These are phyloP conservation scores for Myoxocephalus aenaeus DNA, from an alignment of 2,797 vertebrate genomes.

Conservation along the genomic window DNA sequence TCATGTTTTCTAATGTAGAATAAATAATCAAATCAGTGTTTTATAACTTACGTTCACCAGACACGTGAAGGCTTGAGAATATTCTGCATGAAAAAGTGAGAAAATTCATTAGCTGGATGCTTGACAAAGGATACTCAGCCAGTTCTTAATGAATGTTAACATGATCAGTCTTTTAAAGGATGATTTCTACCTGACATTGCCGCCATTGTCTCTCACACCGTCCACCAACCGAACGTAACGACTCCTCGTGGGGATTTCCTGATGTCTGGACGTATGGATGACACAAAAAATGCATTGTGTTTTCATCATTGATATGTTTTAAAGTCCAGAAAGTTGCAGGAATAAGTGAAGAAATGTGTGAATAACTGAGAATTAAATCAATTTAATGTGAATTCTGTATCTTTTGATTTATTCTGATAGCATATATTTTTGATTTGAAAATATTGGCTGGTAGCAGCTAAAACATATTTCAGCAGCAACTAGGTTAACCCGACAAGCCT, in stretches of 20 bases:
- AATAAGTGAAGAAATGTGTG: background rate
- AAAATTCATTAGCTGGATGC: background rate
- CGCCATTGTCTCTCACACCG: slow-evolving; percentile 84
- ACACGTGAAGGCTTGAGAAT: slow-evolving; percentile 89
- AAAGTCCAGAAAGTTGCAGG: background rate
- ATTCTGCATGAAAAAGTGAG: slow-evolving; percentile 70
- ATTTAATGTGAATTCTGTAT: background rate
- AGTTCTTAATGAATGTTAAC: background rate
- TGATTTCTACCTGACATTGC: slow-evolving; percentile 80
- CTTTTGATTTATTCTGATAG: background rate
- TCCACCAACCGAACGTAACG: slow-evolving; percentile 91
- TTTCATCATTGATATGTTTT: background rate
- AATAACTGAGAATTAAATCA: background rate
- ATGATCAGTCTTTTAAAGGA: background rate
- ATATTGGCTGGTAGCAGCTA: background rate
- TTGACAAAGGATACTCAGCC: background rate
- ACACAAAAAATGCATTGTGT: background rate
- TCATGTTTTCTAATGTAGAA: background rate
- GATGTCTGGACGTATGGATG: slow-evolving; percentile 74
- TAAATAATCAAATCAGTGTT: background rate
- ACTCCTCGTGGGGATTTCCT: slow-evolving; percentile 82
- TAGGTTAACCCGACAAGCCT: background rate
- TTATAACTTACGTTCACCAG: slow-evolving; percentile 87
- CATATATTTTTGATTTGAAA: background rate
- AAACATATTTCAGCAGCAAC: background rate